These are phyloP conservation scores for Galerucella nymphaeae DNA, from an alignment of 2,888 invertebrate species.

Conservation along the genomic window DNA sequence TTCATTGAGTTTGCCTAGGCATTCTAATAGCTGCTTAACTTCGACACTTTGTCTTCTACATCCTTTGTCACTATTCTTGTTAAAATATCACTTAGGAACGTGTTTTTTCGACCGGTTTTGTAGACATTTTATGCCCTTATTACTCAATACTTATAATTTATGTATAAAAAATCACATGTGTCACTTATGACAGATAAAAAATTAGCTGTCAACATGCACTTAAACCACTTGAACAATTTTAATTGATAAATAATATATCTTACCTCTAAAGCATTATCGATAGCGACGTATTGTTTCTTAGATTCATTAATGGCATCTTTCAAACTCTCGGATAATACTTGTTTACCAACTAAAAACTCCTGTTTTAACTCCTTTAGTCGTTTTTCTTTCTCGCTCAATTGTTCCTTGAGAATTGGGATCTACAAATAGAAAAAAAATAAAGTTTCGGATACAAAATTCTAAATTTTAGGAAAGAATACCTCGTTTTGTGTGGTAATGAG, in stretches of 20 bases:
- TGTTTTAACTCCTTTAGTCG: constrained; percentile 63
- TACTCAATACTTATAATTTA: no score
- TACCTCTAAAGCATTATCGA: constrained; percentile 71
- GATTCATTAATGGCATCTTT: constrained; percentile 68
- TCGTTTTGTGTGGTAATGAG: constrained; percentile 62
- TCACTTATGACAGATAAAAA: no score
- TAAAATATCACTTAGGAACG: no score
- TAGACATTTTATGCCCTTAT: no score
- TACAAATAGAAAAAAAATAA: constrained; percentile 41
- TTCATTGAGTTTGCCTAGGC: no score
- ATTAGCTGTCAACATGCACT: no score
- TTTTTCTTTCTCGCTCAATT: constrained; percentile 63
- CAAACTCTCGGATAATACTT: constrained; percentile 65
- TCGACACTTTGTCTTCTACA: no score
- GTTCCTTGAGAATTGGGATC: constrained; percentile 62
- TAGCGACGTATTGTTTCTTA: constrained; percentile 72
- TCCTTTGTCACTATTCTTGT: no score
- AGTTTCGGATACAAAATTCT: background rate
- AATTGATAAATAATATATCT: constrained; percentile 44
- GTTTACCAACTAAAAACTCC: constrained; percentile 62
- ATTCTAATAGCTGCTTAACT: no score
- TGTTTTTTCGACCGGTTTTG: no score
- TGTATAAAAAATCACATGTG: no score
- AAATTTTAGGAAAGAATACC: constrained; percentile 49
- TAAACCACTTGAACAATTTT: no score